Base-by-base conservation (phyloP, 2,888 invertebrate species). In the Diploptera punctata region DNA sequence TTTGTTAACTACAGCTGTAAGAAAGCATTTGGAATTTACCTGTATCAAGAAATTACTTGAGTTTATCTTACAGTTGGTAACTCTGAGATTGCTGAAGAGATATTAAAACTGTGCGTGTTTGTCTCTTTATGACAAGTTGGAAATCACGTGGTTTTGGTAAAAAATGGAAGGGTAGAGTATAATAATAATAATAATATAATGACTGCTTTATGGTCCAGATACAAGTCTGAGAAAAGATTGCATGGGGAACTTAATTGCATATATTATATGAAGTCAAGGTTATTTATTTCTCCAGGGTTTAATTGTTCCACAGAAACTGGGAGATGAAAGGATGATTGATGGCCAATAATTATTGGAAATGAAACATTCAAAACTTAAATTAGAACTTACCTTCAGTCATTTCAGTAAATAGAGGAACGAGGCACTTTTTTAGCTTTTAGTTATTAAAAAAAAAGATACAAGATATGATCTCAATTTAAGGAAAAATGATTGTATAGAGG, bases 131-230 rank as follows among this genome's bases (percentile, higher is more conserved):
- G 47, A 65, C 47, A 47, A 19, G 47, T 43, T 26, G 7, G 47
- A 65, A 47, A 65, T 47, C 65, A 65, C 29, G 65, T 29, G 1
- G 47, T 65, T 65, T 47, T 65, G 44, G 65, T 65, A 44, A 65
- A 65, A 65, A 65, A n/a, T 33, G 43, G 31, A 43, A 13, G 47
- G 47, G 26, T 24, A 10, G 26, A 13, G 7, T 33, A 10, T 33
- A n/a, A 33, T 33, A 33, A 29, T 65, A 65, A 65, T 65, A 65
- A 65, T 65, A 65, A 44, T 65, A 65, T 65, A 65, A 65, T 65
- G 65, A 47, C 47, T 47, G 65, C 24, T 65, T 65, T 65, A 65
- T 29, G 24, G n/a, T 44, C 29, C 3, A 26, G 33, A 65, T n/a
- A 65, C 47, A 47, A 26, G 65, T 47, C 65, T 65, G 47, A 16